Conservation (phyloP, 1,140 invertebrate genomes). For the Diorhabda elongata region DNA sequence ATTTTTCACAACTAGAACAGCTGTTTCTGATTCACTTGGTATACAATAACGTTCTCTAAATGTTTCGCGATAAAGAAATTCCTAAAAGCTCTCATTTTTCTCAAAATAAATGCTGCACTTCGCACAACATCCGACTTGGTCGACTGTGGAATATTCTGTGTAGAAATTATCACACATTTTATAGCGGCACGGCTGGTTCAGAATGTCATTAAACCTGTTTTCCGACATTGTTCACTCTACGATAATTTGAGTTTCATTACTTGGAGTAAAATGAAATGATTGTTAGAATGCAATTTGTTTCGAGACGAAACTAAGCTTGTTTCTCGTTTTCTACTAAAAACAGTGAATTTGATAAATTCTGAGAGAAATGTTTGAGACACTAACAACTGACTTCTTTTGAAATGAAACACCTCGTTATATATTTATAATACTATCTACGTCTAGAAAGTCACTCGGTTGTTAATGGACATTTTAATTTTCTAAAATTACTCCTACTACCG, state of each 20-base stretch:
- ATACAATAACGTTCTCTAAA: too few relatives aligned
- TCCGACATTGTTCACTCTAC: conserved; percentile 9
- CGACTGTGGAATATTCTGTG: conserved; percentile 1
- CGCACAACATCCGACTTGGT: neutral
- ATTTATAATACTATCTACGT: too few relatives aligned
- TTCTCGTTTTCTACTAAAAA: neutral
- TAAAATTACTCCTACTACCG: too few relatives aligned
- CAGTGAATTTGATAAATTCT: too few relatives aligned
- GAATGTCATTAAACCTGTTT: conserved; percentile 11
- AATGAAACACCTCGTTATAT: too few relatives aligned
- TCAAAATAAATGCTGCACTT: conserved; percentile 1
- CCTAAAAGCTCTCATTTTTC: neutral
- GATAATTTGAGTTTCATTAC: conserved; percentile 14
- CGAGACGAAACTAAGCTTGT: neutral
- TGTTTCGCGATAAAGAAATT: neutral
- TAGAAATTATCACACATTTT: conserved; percentile 13
- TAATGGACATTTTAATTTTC: too few relatives aligned
- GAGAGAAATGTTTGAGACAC: too few relatives aligned
- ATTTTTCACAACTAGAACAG: too few relatives aligned
- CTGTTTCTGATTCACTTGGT: too few relatives aligned
- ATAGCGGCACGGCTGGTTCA: conserved; percentile 10
- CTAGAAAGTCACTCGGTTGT: too few relatives aligned
- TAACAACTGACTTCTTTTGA: too few relatives aligned
- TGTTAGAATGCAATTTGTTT: neutral
- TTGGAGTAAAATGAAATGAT: conserved; percentile 13